Evolutionary conservation across 2,888 invertebrate genomes (phyloP), one percentile per base, ranked within the genome.

Genomic region (Xestoiulus laeticollis): DNA sequence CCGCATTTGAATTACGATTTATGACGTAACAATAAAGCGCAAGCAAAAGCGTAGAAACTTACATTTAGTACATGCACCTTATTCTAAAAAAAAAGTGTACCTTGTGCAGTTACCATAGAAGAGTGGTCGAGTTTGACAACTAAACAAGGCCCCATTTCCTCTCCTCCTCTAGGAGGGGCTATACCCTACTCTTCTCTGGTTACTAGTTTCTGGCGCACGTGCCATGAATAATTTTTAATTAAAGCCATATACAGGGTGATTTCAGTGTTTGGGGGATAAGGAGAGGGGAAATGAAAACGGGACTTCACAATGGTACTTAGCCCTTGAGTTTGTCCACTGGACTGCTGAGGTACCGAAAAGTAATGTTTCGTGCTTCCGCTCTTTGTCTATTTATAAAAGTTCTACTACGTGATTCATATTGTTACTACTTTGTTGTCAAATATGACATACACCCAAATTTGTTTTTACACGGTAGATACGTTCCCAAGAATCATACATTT

Each of bases 171-270:
- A 26, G 68, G 68, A 68, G 68, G 68, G 22, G 68, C 68, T 8
- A 68, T n/a, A n/a, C n/a, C 68, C 68, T 68, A 68, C 48, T 68
- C 68, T 68, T 68, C 68, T 68, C 68, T 6, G 6, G 68, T 68
- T 68, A 68, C 68, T n/a, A n/a, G 26, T 68, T 68, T 68, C 22
- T 68, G 68, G 68, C 68, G 68, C 68, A 68, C 68, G 68, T 68
- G 68, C 68, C 68, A 68, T 68, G 68, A 68, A 68, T 68, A 68
- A 68, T 68, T 68, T 68, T 68, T 68, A 68, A 68, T 68, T 68
- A 68, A 68, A 59, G 6, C 22, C 59, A 59, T 59, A 8, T 59
- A 26, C 22, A 68, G 68, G 68, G 12, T 22, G 68, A 68, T 8
- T 22, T 26, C 68, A 68, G 68, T 68, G 22, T 26, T 22, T 22